Base-by-base conservation (phyloP, 2,888 invertebrate species). In the Ichneumon xanthorius region DNA sequence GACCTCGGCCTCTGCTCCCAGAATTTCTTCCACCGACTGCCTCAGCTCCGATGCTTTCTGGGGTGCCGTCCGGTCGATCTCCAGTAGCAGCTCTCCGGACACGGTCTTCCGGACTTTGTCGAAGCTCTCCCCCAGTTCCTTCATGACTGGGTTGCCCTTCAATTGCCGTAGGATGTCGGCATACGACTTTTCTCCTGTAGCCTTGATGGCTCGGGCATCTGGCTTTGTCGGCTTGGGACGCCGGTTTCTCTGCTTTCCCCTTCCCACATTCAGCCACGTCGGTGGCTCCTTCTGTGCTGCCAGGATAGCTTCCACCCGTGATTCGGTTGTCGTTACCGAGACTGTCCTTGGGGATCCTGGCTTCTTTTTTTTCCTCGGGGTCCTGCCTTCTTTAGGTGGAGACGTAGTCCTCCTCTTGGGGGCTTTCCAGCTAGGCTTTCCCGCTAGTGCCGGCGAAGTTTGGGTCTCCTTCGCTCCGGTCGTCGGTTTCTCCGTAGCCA, bases 101-200 rank as follows among this genome's bases (percentile, higher is more conserved):
- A 63, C 80, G 14, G 65, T 80, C 19, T 71, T 77, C 11, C 61
- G 33, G 1, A 82, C 63, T 19, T 63, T 82, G 1, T 0, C 5
- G 30, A 70, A 6, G 22, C 19, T 61, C 1, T 14, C 33, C 30
- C 48, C 70, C 14, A 78, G 0, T 2, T 48, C 48, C 4, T 22
- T 40, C 26, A 55, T 14, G 16, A 14, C 22, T 4, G 22, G 37
- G 5, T 77, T 16, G 0, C 0, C 22, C 19, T 48, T 58, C 50
- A 78, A 26, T 50, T 70, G 9, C 7, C 61, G 45, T 14, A 70
- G 30, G 0, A 53, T 75, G 1, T 75, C 75, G 4, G 75, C 75
- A 7, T 63, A 30, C 9, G 75, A 22, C 48, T 14, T 9, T 16
- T 2, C 19, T 2, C 33, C 71, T 14, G 0, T 19, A 5, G 30